Evolutionary conservation across 2,888 invertebrate genomes (phyloP), one percentile per base, ranked within the genome.

Genomic region (Chrysolina americana): DNA sequence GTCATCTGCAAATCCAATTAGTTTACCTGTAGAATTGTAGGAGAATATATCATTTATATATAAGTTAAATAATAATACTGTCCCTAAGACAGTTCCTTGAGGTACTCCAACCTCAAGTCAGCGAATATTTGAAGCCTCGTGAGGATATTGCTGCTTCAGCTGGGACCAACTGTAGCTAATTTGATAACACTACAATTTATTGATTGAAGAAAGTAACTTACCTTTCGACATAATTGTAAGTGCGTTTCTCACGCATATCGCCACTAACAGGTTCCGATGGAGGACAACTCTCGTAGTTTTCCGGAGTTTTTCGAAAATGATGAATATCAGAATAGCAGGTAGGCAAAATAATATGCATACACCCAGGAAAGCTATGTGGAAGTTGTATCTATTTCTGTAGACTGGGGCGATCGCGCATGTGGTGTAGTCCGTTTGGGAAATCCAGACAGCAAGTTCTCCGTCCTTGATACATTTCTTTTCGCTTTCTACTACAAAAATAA

Each of bases 181-280:
- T n/a, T n/a, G n/a, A n/a, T n/a, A n/a, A n/a, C n/a, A n/a, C n/a
- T n/a, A n/a, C n/a, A n/a, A n/a, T n/a, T n/a, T n/a, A n/a, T n/a
- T n/a, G n/a, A n/a, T n/a, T n/a, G 2, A 8, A 44, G 8, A 44
- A 59, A 63, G 13, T 41, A 21, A 64, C 44, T 41, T n/a, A 68
- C 68, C 68, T 81, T 92, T 90, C 21, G 90, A 90, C 17, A 92
- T 80, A 44, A 92, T 90, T 4, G 91, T 90, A 17, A 92, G 85
- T 11, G 90, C 79, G 81, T 92, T 92, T 76, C 92, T 89, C 1
- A 91, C 68, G 0, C 92, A 87, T 53, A 93, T 91, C 2, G 91
- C 89, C 5, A 91, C 88, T 1, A 93, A 86, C 41, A 93, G 85
- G 82, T 92, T 92, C 73, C 93, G 89, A 78, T 93, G 92, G 41